Evolutionary conservation across 2,113 vertebrate species (phyloP).

Genomic region (Athene noctua): DNA sequence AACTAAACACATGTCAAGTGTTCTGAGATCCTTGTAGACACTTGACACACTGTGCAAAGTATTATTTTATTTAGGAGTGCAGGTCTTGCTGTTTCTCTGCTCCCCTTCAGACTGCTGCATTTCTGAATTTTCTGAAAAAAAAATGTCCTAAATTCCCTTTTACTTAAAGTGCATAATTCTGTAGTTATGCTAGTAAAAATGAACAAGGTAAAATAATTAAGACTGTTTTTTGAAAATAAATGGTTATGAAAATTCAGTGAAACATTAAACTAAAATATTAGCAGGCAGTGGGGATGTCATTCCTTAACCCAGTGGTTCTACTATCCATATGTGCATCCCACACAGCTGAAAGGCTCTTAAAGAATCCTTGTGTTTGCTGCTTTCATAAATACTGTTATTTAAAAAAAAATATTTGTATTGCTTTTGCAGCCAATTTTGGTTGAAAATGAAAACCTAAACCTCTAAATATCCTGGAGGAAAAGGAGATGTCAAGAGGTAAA

Average conservation of each 20-base stretch:
- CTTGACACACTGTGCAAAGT: neutral
- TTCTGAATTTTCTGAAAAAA: neutral
- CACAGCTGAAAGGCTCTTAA: neutral
- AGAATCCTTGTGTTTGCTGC: neutral
- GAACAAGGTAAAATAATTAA: neutral
- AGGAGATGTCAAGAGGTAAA: neutral
- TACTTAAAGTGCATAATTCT: neutral
- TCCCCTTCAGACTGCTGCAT: neutral
- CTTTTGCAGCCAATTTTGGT: neutral
- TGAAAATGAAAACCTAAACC: neutral
- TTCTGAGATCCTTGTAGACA: neutral
- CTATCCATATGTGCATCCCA: neutral
- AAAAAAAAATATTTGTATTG: neutral
- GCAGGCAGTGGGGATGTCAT: neutral
- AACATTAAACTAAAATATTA: neutral
- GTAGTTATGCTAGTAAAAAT: neutral
- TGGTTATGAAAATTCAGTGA: neutral
- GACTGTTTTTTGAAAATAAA: neutral
- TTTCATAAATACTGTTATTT: neutral
- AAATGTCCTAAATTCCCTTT: neutral
- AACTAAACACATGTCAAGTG: neutral
- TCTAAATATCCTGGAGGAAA: neutral
- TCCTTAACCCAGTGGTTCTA: neutral
- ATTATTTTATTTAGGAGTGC: neutral
- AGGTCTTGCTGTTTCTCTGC: neutral